A percentile compares a stretch with the other conserved stretches of the same genome.
These are phyloP conservation scores for Choristoneura rosaceana DNA, from an alignment of 2,888 invertebrate genomes.

Conservation along the genomic window DNA sequence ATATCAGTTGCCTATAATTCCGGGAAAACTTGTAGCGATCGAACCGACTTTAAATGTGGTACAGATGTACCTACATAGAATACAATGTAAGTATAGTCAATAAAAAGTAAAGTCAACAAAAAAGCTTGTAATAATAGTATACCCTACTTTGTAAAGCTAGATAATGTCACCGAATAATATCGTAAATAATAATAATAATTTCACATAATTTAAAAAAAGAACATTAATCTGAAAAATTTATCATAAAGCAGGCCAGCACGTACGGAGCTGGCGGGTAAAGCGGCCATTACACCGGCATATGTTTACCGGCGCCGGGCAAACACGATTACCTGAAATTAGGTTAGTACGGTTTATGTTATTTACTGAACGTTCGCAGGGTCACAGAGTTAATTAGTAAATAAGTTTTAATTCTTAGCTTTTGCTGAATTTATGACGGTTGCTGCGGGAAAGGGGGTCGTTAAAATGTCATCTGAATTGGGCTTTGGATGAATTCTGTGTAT, in stretches of 20 bases:
- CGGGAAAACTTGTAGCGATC: too few species aligned
- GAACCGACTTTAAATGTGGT: too few species aligned
- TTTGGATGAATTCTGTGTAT: not conserved
- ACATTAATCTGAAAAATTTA: constrained; percentile 39
- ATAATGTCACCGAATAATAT: too few species aligned
- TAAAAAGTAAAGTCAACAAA: too few species aligned
- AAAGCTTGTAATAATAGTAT: too few species aligned
- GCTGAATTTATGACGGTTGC: not conserved
- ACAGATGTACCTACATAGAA: too few species aligned
- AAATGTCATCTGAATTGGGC: not conserved
- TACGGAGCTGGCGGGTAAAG: constrained; percentile 55
- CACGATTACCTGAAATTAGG: constrained; percentile 82
- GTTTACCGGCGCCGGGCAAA: constrained; percentile 75
- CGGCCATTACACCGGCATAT: constrained; percentile 72
- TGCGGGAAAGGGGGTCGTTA: not conserved
- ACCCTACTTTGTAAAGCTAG: too few species aligned
- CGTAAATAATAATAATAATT: not conserved
- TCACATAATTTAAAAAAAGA: not conserved
- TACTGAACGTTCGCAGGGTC: constrained; percentile 53
- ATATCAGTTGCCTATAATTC: too few species aligned
- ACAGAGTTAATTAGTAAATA: constrained; percentile 50
- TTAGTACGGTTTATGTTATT: constrained; percentile 77
- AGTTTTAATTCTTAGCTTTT: constrained; percentile 34
- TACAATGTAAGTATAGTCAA: too few species aligned
- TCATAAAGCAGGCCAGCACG: constrained; percentile 54